phyloP scores from a whole-genome alignment of 2,888 invertebrate genomes.

The Oligia latruncula region DNA sequence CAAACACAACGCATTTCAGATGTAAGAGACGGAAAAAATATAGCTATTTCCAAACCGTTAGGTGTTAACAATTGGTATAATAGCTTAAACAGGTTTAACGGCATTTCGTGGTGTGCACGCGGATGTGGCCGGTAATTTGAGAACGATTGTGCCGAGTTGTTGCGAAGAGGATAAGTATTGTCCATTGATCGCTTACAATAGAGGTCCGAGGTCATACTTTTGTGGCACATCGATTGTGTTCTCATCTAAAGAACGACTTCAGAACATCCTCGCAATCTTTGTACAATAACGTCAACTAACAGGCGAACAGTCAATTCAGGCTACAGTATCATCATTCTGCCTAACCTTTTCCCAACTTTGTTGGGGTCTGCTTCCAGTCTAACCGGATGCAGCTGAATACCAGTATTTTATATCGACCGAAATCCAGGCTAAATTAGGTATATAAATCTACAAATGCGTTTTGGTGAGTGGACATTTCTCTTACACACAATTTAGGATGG shows the following conservation, averaged over 20 bases:
- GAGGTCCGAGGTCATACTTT: constrained; percentile 80
- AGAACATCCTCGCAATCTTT: constrained; percentile 75
- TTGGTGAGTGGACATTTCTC: neutral
- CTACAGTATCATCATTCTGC: neutral
- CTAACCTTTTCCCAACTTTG: neutral
- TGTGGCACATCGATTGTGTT: constrained; percentile 79
- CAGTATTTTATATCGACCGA: neutral
- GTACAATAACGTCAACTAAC: constrained; percentile 60
- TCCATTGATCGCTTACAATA: constrained; percentile 79
- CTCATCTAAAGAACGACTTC: constrained; percentile 76
- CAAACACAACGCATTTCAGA: constrained; percentile 10
- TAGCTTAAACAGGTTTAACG: constrained; percentile 76
- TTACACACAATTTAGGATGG: neutral
- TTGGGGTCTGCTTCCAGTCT: neutral
- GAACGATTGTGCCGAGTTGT: constrained; percentile 71
- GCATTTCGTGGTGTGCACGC: constrained; percentile 73
- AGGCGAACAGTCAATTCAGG: constrained; percentile 35
- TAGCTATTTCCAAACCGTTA: constrained; percentile 71
- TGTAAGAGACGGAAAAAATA: constrained; percentile 41
- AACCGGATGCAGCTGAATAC: neutral
- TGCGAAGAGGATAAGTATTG: constrained; percentile 70
- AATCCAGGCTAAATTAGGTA: neutral
- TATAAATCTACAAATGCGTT: neutral
- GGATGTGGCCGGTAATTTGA: constrained; percentile 76
- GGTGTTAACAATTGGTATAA: constrained; percentile 73